Evolutionary conservation across 2,888 invertebrate species (phyloP).

Genomic region (Suillia variegata): DNA sequence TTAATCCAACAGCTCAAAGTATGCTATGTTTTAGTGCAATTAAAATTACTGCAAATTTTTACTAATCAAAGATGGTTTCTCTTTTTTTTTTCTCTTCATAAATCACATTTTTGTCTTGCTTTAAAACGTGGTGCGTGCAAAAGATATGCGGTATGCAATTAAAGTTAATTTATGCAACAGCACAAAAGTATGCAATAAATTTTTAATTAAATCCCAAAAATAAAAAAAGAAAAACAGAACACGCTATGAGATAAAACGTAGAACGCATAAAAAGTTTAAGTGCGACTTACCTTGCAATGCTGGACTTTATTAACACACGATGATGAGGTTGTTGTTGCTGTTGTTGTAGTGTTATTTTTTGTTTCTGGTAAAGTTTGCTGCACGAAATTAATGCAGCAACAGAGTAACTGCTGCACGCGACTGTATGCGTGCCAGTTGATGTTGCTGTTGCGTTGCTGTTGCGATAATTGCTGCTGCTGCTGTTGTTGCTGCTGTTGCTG

Average conservation of each 20-base stretch:
- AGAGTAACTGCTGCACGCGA: not conserved
- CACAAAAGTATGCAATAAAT: conserved; percentile 50
- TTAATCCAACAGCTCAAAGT: too few relatives aligned
- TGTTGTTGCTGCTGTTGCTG: conserved; percentile 1
- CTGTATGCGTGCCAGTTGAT: not conserved
- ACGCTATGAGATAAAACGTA: too few relatives aligned
- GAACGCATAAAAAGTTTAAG: not conserved
- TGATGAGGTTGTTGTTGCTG: too few relatives aligned
- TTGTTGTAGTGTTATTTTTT: too few relatives aligned
- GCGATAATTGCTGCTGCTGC: not conserved
- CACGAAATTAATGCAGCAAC: conserved; percentile 5
- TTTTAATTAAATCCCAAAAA: conserved; percentile 42
- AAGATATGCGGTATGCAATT: conserved; percentile 24
- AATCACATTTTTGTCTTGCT: too few relatives aligned
- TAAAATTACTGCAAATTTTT: too few relatives aligned
- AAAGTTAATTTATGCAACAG: conserved; percentile 44
- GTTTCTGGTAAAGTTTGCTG: not conserved
- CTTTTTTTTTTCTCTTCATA: too few relatives aligned
- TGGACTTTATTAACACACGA: conserved; percentile 5
- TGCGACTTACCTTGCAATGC: not conserved
- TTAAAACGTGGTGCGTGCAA: conserved; percentile 19
- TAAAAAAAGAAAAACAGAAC: not conserved
- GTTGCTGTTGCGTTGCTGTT: not conserved
- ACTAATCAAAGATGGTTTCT: too few relatives aligned
- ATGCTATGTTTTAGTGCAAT: too few relatives aligned